Conservation (phyloP, 1,140 invertebrate species). For the Dysdera silvatica region DNA sequence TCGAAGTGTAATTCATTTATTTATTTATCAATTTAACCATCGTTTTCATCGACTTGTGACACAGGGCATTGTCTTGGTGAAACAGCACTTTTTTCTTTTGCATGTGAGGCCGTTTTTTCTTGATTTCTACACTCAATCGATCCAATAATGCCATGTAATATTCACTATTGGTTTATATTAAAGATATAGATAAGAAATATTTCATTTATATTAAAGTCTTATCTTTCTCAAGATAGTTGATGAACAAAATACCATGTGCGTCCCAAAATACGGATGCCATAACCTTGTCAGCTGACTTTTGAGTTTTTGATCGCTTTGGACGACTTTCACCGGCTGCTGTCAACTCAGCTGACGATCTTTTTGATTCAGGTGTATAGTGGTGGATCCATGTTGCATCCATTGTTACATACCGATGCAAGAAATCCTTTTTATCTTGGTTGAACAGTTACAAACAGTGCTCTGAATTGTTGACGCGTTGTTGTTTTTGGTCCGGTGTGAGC, state of each 20-base stretch:
- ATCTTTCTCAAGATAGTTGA: background rate
- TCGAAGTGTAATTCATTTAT: constrained; percentile 8
- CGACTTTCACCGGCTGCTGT: background rate
- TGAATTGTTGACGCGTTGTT: constrained; percentile 1
- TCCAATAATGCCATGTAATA: constrained; percentile 3
- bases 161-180: background rate
- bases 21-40: constrained; percentile 16
- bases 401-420: constrained; percentile 5
- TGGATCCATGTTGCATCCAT: constrained; percentile 5
- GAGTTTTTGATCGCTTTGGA: background rate
- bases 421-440: constrained; percentile 8
- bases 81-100: constrained; percentile 12
- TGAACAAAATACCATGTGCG: background rate
- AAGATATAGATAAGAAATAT: too few relatives aligned
- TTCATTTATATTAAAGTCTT: too few relatives aligned
- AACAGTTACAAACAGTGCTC: background rate
- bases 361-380: background rate
- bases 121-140: constrained; percentile 4
- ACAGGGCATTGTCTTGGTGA: constrained; percentile 16
- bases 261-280: background rate
- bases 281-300: background rate
- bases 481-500: constrained; percentile 2
- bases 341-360: constrained; percentile 4
- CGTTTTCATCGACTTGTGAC: constrained; percentile 8
- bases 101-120: constrained; percentile 4